Evolutionary conservation across 2,797 vertebrate genomes (phyloP).

Genomic region (Sternarchorhynchus goeldii): DNA sequence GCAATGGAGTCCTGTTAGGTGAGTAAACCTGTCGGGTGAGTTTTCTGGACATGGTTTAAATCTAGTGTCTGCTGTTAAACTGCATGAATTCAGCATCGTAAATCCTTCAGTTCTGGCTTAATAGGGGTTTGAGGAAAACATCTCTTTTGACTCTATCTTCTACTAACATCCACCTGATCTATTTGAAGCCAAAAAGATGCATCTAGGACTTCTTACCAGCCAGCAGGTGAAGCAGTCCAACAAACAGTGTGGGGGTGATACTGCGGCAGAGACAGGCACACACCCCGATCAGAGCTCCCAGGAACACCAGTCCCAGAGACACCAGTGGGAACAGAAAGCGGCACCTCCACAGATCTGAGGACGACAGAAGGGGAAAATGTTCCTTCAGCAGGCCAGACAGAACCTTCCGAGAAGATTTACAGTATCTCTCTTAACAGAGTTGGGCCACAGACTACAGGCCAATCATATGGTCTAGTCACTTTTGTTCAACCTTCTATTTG

Average conservation of each 20-base stretch:
- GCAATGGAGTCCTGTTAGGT: no score
- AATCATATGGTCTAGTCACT: no score
- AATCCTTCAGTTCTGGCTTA: no score
- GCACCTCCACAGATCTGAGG: slow-evolving; percentile 86
- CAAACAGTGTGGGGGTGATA: slow-evolving; percentile 87
- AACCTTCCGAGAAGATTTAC: background rate
- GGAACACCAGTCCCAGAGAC: slow-evolving; percentile 90
- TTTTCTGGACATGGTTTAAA: no score
- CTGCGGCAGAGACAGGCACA: slow-evolving; percentile 93
- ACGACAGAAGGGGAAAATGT: background rate
- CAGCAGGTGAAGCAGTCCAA: slow-evolving; percentile 89
- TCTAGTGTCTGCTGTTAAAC: no score
- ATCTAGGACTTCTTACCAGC: slow-evolving; percentile 76
- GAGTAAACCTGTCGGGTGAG: no score
- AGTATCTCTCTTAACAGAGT: background rate
- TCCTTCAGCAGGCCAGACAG: background rate
- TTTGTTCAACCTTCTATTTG: no score
- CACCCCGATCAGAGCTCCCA: slow-evolving; percentile 87
- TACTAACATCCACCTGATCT: no score
- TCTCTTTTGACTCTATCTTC: no score
- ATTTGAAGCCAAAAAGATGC: no score
- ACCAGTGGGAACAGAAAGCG: slow-evolving; percentile 93
- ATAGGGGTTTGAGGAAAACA: no score
- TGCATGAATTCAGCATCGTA: no score
- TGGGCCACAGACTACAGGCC: background rate